These are phyloP conservation scores for Chelmon rostratus DNA, from an alignment of 2,797 vertebrate genomes.

Conservation along the genomic window DNA sequence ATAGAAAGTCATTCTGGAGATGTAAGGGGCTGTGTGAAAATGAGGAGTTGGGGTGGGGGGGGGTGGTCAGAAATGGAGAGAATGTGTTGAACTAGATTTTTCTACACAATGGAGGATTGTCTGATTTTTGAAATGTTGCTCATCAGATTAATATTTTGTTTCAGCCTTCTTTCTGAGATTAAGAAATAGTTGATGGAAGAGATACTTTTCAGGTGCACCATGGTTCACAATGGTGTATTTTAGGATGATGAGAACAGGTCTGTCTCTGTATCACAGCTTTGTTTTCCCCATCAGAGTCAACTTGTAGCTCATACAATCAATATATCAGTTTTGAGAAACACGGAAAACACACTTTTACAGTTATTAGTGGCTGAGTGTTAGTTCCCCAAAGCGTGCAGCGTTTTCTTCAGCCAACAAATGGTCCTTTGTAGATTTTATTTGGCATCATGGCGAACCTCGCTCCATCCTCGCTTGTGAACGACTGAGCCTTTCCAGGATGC, in stretches of 20 bases:
- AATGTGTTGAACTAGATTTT: too few relatives aligned
- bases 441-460: too few relatives aligned
- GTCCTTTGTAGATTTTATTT: too few relatives aligned
- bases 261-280: neutral
- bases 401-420: too few relatives aligned
- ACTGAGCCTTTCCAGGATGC: too few relatives aligned
- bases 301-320: neutral
- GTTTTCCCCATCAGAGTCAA: neutral
- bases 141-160: neutral
- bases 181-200: neutral
- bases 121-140: neutral
- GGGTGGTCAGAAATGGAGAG: neutral
- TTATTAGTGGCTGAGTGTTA: neutral
- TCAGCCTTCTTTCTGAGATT: neutral
- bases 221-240: neutral
- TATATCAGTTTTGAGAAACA: neutral
- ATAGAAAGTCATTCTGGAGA: slow-evolving; percentile 9
- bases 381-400: too few relatives aligned
- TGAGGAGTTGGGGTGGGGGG: neutral
- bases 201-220: too few relatives aligned
- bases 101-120: neutral
- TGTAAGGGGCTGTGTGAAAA: slow-evolving; percentile 8
- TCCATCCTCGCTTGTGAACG: too few relatives aligned
- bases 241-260: neutral
- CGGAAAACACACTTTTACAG: neutral